Percentiles rank a stretch among this genome's conserved stretches.
phyloP scores from a whole-genome alignment of 2,113 vertebrate species.

The Glaucidium brasilianum region DNA sequence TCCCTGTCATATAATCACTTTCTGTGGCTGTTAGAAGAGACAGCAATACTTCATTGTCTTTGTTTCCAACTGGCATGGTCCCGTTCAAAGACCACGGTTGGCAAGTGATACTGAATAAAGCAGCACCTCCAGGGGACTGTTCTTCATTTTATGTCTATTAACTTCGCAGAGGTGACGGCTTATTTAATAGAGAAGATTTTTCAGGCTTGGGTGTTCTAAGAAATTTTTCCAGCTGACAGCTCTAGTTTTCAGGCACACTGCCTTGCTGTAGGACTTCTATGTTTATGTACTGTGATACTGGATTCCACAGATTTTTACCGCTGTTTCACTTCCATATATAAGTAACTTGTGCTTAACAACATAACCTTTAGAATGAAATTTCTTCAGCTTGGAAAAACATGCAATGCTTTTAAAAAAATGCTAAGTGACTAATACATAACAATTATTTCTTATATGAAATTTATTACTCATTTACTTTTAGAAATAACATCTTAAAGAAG shows the following conservation, averaged over 20 bases:
- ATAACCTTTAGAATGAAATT: neutral
- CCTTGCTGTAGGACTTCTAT: neutral
- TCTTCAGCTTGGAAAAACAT: neutral
- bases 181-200: neutral
- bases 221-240: constrained; percentile 1
- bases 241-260: neutral
- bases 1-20: neutral
- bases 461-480: neutral
- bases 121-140: neutral
- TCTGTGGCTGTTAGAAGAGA: neutral
- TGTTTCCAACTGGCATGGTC: neutral
- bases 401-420: neutral
- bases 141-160: neutral
- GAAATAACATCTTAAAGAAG: neutral
- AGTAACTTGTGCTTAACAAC: neutral
- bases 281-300: neutral
- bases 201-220: neutral
- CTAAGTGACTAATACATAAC: neutral
- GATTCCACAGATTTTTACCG: neutral
- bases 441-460: neutral
- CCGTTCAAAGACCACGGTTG: neutral
- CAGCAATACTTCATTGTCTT: neutral
- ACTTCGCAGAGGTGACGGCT: neutral
- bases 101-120: neutral
- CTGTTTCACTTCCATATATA: neutral